Evolutionary conservation across 2,113 vertebrate species (phyloP), one percentile per base, ranked within the genome.

Genomic region (Panthera leo): DNA sequence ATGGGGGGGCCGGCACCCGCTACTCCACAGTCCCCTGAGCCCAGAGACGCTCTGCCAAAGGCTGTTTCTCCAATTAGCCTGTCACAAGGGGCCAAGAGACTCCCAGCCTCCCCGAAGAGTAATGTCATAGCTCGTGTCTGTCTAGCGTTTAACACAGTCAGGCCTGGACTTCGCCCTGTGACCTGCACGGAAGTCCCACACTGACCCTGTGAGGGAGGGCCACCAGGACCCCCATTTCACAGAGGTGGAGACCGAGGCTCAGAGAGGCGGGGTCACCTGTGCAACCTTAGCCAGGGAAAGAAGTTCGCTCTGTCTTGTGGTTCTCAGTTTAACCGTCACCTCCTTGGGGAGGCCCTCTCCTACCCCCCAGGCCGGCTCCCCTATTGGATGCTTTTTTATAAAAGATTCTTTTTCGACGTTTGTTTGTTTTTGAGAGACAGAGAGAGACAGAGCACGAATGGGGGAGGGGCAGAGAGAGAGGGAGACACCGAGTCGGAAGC

Each of bases 1-100:
- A 51, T 0, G 1, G 19, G 31, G 34, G 6, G 10, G 23, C 48
- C 7, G 5, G 12, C 6, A 1, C 36, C 29, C 4, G 0, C 53
- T 2, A 3, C 78, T 23, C 45, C 45, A 25, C 31, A 25, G 53
- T 31, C n/a, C 14, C 36, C 5, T 6, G 10, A 29, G 51, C 65
- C 42, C 1, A 3, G 7, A 29, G 55, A 85, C 25, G 5, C 8
- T 11, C 4, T 2, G n/a, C 16, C 15, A 48, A 70, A 78, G 48
- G 42, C 65, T 16, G 10, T 51, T 27, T 70, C 67, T 34, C 55
- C 58, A 63, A 16, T 21, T 4, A 25, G 11, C 39, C 29, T 0
- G 0, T 86, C 27, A 11, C 15, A 7, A 34, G 85, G 71, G 55
- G 55, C 31, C 45, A 4, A 14, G 2, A 6, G 55, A 23, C 73